These are phyloP conservation scores for Crenuchus spilurus DNA, from an alignment of 2,797 vertebrate genomes.

Conservation along the genomic window DNA sequence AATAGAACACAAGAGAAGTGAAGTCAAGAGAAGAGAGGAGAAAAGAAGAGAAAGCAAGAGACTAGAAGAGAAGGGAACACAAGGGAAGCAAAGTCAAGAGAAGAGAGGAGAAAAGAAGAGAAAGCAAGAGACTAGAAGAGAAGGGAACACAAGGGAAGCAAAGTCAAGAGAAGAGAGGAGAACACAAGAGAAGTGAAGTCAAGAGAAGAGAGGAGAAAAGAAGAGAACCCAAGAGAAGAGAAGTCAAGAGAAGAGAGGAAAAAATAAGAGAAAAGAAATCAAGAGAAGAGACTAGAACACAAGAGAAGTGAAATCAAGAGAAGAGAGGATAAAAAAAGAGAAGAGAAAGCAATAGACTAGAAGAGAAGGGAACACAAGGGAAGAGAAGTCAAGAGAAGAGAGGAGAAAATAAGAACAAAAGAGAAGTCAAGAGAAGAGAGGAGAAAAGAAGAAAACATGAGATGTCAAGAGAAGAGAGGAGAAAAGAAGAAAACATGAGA, in stretches of 20 bases:
- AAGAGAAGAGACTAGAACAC: neutral
- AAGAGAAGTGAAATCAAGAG: neutral
- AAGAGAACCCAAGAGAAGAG: neutral
- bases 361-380: slow-evolving; percentile 50
- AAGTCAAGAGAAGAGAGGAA: neutral
- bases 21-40: slow-evolving; percentile 16
- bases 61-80: too few species aligned
- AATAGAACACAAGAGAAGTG: neutral
- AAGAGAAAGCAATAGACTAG: neutral
- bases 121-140: too few species aligned
- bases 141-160: too few species aligned
- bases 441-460: neutral
- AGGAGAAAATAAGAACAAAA: neutral
- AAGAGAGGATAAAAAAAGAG: neutral
- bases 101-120: too few species aligned
- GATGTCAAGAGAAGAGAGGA: neutral
- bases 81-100: neutral
- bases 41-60: slow-evolving; percentile 35
- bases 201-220: too few species aligned
- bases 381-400: slow-evolving; percentile 14
- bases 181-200: neutral
- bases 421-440: slow-evolving; percentile 15
- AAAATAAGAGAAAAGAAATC: neutral
- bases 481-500: neutral
- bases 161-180: neutral